These are phyloP conservation scores for Progne subis DNA, from an alignment of 2,113 vertebrate genomes.

Conservation along the genomic window DNA sequence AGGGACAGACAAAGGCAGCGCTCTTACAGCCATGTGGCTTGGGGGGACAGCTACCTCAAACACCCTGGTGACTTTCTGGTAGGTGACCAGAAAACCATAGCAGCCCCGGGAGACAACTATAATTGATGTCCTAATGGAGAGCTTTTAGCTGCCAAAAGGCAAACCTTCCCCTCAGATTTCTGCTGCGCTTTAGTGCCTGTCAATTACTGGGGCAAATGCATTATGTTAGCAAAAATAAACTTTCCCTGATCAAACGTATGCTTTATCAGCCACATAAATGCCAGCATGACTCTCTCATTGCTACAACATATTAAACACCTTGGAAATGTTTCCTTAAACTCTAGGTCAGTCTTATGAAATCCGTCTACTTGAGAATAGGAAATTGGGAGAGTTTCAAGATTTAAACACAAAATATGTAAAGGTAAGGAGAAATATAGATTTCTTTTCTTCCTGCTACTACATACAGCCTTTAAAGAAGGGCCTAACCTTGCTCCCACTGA, in stretches of 20 bases:
- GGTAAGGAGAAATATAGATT: conserved; percentile 79
- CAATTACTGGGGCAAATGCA: conserved; percentile 12
- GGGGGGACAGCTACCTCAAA: neutral
- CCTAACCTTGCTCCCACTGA: conserved; percentile 17
- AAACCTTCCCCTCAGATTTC: conserved; percentile 3
- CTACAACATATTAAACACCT: conserved; percentile 77
- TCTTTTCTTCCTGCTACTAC: conserved; percentile 55
- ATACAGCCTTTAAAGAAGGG: conserved; percentile 48
- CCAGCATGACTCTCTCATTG: conserved; percentile 74
- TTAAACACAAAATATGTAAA: conserved; percentile 93
- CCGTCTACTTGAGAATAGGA: conserved; percentile 92
- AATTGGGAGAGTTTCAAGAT: conserved; percentile 93
- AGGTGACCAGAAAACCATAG: neutral
- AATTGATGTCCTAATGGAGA: neutral
- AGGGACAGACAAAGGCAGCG: neutral
- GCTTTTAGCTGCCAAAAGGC: neutral
- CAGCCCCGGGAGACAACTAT: neutral
- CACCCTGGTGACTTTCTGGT: neutral
- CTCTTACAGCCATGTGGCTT: neutral
- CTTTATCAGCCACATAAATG: conserved; percentile 68
- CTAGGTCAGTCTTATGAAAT: conserved; percentile 98
- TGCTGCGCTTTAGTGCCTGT: conserved; percentile 36
- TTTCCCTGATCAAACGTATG: conserved; percentile 57
- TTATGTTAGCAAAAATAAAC: conserved; percentile 36
- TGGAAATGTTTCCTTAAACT: conserved; percentile 66